A percentile compares a stretch with the other conserved stretches of the same genome.
phyloP scores from a whole-genome alignment of 2,797 vertebrate species.

The Sternotherus odoratus region DNA sequence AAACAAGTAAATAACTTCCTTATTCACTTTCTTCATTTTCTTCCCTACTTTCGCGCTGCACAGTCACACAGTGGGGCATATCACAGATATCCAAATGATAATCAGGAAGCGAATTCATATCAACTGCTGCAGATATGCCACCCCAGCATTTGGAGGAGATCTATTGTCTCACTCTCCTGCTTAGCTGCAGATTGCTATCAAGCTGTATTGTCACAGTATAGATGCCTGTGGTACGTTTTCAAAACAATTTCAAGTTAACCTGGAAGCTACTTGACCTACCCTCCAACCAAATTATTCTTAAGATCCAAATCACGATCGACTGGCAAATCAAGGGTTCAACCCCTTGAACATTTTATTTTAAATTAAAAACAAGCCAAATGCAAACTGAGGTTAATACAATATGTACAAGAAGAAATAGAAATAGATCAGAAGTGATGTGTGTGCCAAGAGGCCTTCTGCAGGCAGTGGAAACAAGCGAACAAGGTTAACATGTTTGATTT shows the following conservation, averaged over 20 bases:
- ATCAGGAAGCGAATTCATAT: fast-evolving
- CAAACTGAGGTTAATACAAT: slow-evolving; percentile 73
- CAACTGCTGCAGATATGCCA: neutral
- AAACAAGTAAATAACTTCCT: no score
- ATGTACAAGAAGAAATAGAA: slow-evolving; percentile 66
- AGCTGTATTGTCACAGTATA: neutral
- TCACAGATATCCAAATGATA: fast-evolving
- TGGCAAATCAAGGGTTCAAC: slow-evolving; percentile 12
- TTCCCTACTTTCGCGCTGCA: neutral
- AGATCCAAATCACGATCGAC: slow-evolving; percentile 20
- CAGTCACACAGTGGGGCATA: fast-evolving
- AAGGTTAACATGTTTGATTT: slow-evolving; percentile 76
- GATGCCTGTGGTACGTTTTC: neutral
- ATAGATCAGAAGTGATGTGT: slow-evolving; percentile 76
- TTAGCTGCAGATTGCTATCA: neutral
- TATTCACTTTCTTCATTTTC: no score
- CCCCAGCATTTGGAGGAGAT: fast-evolving
- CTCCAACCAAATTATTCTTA: slow-evolving; percentile 36
- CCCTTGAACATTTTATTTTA: slow-evolving; percentile 33
- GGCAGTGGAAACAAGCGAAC: slow-evolving; percentile 69
- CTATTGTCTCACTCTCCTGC: neutral
- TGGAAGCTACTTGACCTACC: slow-evolving; percentile 1
- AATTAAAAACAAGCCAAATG: slow-evolving; percentile 69
- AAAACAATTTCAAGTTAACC: slow-evolving; percentile 9
- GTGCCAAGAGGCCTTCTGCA: slow-evolving; percentile 74